Conservation (phyloP, 1,140 invertebrate genomes). For the Lordiphosa collinella region DNA sequence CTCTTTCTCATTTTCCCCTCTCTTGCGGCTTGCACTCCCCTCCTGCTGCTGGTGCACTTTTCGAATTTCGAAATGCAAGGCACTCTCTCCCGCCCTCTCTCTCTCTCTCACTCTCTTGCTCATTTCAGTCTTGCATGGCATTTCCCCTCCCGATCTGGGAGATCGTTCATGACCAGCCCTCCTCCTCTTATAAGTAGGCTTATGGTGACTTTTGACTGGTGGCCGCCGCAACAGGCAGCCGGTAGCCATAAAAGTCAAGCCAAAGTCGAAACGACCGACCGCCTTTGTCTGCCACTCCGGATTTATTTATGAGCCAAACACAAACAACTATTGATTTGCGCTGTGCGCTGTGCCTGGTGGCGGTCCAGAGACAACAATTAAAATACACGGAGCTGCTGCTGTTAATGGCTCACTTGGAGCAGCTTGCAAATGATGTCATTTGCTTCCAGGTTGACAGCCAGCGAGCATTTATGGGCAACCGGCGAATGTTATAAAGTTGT, state of each 20-base stretch:
- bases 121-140: too few species aligned
- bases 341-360: conserved; percentile 2
- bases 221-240: conserved; percentile 16
- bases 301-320: conserved; percentile 65
- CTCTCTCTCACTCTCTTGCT: neutral
- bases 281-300: conserved; percentile 51
- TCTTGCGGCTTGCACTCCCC: conserved; percentile 21
- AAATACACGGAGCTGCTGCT: conserved; percentile 44
- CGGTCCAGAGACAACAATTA: conserved; percentile 54
- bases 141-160: conserved; percentile 18
- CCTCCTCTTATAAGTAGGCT: conserved; percentile 5
- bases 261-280: conserved; percentile 42
- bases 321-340: conserved; percentile 58
- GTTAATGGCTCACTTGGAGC: conserved; percentile 63
- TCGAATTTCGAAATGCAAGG: conserved; percentile 58
- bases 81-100: neutral
- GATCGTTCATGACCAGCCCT: conserved; percentile 3
- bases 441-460: conserved; percentile 48
- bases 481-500: conserved; percentile 60
- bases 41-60: conserved; percentile 33
- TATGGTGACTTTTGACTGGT: conserved; percentile 35
- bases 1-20: conserved; percentile 1
- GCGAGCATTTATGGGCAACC: conserved; percentile 53
- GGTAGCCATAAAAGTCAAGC: conserved; percentile 59
- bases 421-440: conserved; percentile 63